Conservation (phyloP, 1,140 invertebrate genomes). For the Danaus plexippus region DNA sequence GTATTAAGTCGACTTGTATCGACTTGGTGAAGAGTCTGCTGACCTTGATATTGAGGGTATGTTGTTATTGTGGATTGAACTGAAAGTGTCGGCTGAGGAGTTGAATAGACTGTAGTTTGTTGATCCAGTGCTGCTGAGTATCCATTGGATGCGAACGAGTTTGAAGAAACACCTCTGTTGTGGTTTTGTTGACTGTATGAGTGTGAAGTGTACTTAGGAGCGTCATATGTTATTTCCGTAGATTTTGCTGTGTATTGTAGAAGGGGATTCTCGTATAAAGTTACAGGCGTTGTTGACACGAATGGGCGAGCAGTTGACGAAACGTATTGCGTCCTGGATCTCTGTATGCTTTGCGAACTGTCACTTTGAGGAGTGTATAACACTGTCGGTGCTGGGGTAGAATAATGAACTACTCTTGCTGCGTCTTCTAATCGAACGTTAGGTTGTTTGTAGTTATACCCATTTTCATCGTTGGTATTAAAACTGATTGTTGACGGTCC, state of each 20-base stretch:
- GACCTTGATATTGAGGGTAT: constrained; percentile 18
- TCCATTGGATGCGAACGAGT: constrained; percentile 20
- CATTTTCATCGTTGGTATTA: constrained; percentile 9
- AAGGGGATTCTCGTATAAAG: constrained; percentile 48
- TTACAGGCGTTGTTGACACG: constrained; percentile 30
- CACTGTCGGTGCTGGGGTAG: constrained; percentile 25
- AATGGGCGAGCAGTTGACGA: constrained; percentile 26
- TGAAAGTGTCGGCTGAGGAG: constrained; percentile 10
- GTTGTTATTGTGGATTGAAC: constrained; percentile 17
- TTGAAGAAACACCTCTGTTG: constrained; percentile 25
- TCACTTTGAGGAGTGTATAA: constrained; percentile 23
- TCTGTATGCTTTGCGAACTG: constrained; percentile 25
- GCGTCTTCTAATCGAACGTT: constrained; percentile 29
- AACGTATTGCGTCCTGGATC: constrained; percentile 19
- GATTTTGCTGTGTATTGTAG: constrained; percentile 41
- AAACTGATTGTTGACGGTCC: constrained; percentile 27
- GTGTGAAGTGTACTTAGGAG: constrained; percentile 27
- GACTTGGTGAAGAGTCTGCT: constrained; percentile 23
- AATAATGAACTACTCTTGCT: constrained; percentile 27
- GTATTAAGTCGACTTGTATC: constrained; percentile 15
- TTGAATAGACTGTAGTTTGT: constrained; percentile 17
- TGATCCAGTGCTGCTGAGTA: constrained; percentile 21
- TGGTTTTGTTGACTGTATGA: constrained; percentile 37
- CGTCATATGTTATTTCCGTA: constrained; percentile 28
- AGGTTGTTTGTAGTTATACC: constrained; percentile 27